Evolutionary conservation across 2,797 vertebrate genomes (phyloP), one percentile per base, ranked within the genome.

Genomic region (Philypnodon macrostomus): DNA sequence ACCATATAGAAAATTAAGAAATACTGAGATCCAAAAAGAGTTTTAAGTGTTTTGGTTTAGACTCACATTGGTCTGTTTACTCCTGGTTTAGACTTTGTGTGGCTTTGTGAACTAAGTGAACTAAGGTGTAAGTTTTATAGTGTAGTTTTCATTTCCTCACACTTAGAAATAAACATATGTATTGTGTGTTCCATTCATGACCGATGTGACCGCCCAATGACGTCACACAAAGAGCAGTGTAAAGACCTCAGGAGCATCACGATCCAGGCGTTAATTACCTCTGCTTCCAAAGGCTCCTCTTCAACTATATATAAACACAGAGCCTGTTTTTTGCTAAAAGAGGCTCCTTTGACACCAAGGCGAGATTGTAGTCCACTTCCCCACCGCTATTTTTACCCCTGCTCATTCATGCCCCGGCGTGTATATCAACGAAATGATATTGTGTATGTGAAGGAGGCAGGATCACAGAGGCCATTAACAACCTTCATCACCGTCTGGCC

Each of bases 231-330:
- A 68, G 60, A 69, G 49, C 60, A 67, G 37, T 34, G 31, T 5
- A 33, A 40, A 17, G 49, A 38, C 52, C 59, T 10, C 2, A 32
- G 9, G 18, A 65, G 39, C 51, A 61, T 26, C 27, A 21, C 74
- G 68, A 48, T 83, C 70, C 66, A 77, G 79, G 74, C 79, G 80
- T 85, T 87, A 85, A 83, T 85, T 84, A 81, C 70, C 46, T 73
- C 53, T 70, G 53, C 38, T 66, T 75, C 59, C 48, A 41, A 53
- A 63, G 60, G 73, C 49, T 70, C 70, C 67, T 68, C 75, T 79
- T 67, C 70, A 80, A 11, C 64, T 79, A 74, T 77, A 73, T 70
- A 77, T 75, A 81, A 66, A 77, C 58, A 53, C 51, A 37, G 62
- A 50, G n/a, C n/a, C n/a, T n/a, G n/a, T n/a, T n/a, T n/a, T n/a